Evolutionary conservation across 2,113 vertebrate species (phyloP).

Genomic region (Aegithalos caudatus): DNA sequence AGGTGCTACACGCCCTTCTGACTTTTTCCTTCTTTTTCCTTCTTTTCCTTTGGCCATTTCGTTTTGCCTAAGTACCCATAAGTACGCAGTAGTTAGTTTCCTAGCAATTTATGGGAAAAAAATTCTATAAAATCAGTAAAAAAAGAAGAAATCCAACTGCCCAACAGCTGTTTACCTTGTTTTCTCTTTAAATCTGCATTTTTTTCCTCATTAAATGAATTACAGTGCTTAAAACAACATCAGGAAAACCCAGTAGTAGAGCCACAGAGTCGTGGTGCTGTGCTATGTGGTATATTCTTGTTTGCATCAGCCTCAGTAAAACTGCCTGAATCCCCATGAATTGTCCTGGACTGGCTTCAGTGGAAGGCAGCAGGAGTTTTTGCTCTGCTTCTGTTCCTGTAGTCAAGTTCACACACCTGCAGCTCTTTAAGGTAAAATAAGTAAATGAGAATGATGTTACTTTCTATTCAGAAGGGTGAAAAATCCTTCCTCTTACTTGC

Average conservation of each 20-base stretch:
- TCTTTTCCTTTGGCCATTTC: background rate
- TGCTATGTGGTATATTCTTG: background rate
- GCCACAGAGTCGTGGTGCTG: accelerated
- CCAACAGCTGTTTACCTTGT: background rate
- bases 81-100: background rate
- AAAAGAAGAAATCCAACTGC: background rate
- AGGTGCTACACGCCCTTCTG: background rate
- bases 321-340: background rate
- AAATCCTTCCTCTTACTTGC: background rate
- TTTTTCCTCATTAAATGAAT: background rate
- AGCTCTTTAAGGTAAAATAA: background rate
- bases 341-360: background rate
- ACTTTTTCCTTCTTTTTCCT: too few relatives aligned
- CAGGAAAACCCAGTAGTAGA: background rate
- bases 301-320: background rate
- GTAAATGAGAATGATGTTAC: background rate
- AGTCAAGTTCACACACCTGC: background rate
- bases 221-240: background rate
- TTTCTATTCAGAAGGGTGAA: background rate
- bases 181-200: background rate
- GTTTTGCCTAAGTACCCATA: background rate
- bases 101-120: background rate
- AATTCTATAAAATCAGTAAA: background rate
- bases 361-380: background rate
- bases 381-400: background rate